phyloP scores from a whole-genome alignment of 2,113 vertebrate species.

The Baryphthengus martii region DNA sequence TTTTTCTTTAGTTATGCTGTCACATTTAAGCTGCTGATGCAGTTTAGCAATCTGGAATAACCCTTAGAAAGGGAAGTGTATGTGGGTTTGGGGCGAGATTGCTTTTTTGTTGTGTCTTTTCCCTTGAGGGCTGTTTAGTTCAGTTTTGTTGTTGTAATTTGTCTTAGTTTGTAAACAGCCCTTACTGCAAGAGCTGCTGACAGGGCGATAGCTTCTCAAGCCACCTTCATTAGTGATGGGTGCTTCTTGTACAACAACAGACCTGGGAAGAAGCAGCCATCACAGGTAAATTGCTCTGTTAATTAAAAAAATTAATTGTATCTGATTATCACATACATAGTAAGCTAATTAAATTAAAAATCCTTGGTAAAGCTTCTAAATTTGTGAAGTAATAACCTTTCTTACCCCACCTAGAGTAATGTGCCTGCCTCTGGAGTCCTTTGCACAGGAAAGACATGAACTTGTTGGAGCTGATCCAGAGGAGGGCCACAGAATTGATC shows the following conservation, averaged over 20 bases:
- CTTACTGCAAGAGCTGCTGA: not conserved
- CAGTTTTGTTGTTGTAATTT: not conserved
- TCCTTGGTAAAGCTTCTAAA: not conserved
- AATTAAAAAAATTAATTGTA: not conserved
- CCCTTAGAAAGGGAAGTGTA: fast-evolving
- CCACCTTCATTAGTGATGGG: not conserved
- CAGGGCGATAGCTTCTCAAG: not conserved
- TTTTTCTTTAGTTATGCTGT: not conserved
- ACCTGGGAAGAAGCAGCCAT: not conserved
- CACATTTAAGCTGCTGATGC: not conserved
- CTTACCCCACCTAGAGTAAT: not conserved
- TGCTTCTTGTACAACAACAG: not conserved
- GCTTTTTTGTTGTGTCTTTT: not conserved
- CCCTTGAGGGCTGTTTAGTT: not conserved
- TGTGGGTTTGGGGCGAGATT: not conserved
- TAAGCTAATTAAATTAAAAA: not conserved
- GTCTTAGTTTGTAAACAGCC: not conserved
- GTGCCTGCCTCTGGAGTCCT: not conserved
- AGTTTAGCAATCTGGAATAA: not conserved
- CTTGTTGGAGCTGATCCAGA: not conserved
- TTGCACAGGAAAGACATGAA: not conserved
- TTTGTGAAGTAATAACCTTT: not conserved
- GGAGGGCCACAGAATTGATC: not conserved
- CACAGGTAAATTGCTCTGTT: not conserved
- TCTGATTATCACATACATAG: not conserved